Evolutionary conservation across 2,888 invertebrate genomes (phyloP).

Genomic region (Chymomyza fuscimana): DNA sequence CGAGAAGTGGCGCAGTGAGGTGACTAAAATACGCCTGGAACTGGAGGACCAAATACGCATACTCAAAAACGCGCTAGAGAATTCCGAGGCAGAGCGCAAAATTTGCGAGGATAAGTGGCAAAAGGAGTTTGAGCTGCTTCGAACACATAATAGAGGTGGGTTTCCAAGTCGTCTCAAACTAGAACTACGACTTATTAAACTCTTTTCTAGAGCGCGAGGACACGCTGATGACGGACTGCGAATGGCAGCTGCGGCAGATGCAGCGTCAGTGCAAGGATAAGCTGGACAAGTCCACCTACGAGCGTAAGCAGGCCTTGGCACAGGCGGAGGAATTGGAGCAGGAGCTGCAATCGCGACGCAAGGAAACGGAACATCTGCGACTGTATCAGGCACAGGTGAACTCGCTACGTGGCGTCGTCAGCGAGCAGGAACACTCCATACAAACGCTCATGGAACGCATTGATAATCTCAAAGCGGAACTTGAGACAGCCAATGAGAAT

Average conservation of each 20-base stretch:
- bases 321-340: conserved; percentile 72
- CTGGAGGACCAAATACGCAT: conserved; percentile 81
- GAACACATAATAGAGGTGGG: conserved; percentile 82
- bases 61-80: conserved; percentile 82
- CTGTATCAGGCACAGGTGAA: conserved; percentile 82
- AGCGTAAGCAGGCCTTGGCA: conserved; percentile 81
- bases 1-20: conserved; percentile 75
- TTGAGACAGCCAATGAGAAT: conserved; percentile 81
- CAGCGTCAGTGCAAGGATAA: conserved; percentile 85
- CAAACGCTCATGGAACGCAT: conserved; percentile 81
- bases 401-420: conserved; percentile 82
- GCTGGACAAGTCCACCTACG: conserved; percentile 83
- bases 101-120: conserved; percentile 83
- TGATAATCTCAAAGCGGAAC: conserved; percentile 81
- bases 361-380: conserved; percentile 81
- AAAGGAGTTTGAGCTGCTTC: conserved; percentile 83
- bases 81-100: conserved; percentile 82
- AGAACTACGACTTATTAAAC: background rate
- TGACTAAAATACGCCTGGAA: conserved; percentile 80
- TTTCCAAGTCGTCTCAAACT: background rate
- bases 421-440: conserved; percentile 82
- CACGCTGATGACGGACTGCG: conserved; percentile 88
- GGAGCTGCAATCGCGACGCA: conserved; percentile 69
- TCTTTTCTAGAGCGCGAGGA: conserved; percentile 83
- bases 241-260: conserved; percentile 90